phyloP scores from a whole-genome alignment of 92 coral and sea anemone species.

The Palythoa heliodiscus region DNA sequence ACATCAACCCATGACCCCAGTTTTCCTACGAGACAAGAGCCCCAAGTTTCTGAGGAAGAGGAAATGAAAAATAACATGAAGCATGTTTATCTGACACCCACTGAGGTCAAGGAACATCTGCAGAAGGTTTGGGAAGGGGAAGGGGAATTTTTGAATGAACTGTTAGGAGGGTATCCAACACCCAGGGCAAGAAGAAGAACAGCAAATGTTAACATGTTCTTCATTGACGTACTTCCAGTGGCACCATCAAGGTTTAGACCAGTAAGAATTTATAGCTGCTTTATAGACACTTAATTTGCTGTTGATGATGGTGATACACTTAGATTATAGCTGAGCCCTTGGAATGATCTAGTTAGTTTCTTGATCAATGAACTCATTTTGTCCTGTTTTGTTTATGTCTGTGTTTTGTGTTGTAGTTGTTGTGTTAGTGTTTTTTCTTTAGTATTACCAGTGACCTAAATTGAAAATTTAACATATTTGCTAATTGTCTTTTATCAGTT shows the following conservation, averaged over 20 bases:
- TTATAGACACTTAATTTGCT: neutral
- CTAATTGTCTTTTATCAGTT: too few relatives aligned
- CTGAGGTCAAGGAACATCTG: conserved; percentile 83
- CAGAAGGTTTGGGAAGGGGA: conserved; percentile 77
- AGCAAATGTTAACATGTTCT: conserved; percentile 84
- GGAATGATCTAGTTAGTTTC: too few relatives aligned
- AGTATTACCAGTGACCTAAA: too few relatives aligned
- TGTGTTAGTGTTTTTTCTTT: too few relatives aligned
- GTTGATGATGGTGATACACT: neutral
- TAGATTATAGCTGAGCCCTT: too few relatives aligned
- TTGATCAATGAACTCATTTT: too few relatives aligned
- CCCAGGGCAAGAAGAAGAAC: conserved; percentile 78
- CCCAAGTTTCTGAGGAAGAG: conserved; percentile 34
- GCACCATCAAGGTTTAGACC: conserved; percentile 98
- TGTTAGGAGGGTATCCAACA: conserved; percentile 85
- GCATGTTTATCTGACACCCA: conserved; percentile 77
- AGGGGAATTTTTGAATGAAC: conserved; percentile 67
- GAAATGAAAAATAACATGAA: conserved; percentile 65
- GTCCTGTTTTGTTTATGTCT: too few relatives aligned
- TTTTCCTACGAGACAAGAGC: neutral
- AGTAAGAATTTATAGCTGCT: conserved; percentile 54
- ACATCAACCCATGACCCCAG: neutral
- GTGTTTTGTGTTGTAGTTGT: too few relatives aligned
- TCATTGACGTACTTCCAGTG: conserved; percentile 87
- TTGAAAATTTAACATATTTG: too few relatives aligned